Conservation (phyloP, 2,113 vertebrate species). For the Nibea coibor region DNA sequence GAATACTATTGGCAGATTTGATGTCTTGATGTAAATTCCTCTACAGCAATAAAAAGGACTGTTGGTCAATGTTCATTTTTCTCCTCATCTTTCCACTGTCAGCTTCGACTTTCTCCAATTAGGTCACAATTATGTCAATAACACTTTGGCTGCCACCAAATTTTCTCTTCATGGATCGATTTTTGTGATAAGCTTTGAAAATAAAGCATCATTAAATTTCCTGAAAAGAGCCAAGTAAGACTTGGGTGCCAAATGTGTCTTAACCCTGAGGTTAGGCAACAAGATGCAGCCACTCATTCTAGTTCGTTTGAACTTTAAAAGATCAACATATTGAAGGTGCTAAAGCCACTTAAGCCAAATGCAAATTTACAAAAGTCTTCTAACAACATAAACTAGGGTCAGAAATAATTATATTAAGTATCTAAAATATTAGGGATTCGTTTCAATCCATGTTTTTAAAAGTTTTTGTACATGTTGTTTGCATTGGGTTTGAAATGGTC, state of each 20-base stretch:
- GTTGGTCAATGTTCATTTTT: background rate
- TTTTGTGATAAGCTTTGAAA: slow-evolving; percentile 20
- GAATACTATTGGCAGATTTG: background rate
- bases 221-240: slow-evolving; percentile 7
- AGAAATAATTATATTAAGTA: too few species aligned
- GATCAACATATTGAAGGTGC: background rate
- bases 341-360: too few species aligned
- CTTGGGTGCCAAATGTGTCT: background rate
- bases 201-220: slow-evolving; percentile 1
- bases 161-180: slow-evolving; percentile 6
- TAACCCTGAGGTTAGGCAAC: background rate
- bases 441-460: too few species aligned
- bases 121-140: background rate
- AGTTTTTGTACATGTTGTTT: too few species aligned
- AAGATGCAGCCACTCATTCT: background rate
- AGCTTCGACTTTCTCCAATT: slow-evolving; percentile 1
- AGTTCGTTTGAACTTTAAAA: background rate
- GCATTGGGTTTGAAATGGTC: too few species aligned
- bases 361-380: too few species aligned
- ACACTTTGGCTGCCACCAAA: background rate
- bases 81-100: background rate
- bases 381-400: too few species aligned
- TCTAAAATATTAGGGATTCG: too few species aligned
- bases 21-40: background rate
- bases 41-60: background rate